A percentile compares a stretch with the other conserved stretches of the same genome.
These are phyloP conservation scores for Corticium candelabrum DNA, from an alignment of 37 sponge, comb jelly and placozoan genomes.

Conservation along the genomic window DNA sequence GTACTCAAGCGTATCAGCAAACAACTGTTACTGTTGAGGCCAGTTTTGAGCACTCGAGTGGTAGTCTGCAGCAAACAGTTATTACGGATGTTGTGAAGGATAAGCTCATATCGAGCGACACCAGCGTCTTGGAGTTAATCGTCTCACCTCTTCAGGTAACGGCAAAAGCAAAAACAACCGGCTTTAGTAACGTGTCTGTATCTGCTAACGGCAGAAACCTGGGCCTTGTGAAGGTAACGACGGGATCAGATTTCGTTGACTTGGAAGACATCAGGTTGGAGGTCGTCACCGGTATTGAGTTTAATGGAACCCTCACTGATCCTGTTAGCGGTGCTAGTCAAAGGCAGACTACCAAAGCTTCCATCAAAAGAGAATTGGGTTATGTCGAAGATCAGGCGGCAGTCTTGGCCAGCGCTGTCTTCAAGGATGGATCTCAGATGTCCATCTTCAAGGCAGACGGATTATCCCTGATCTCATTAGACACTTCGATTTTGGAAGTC, in stretches of 20 bases:
- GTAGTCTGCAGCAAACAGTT: not conserved
- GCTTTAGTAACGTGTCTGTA: not conserved
- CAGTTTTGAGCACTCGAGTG: not conserved
- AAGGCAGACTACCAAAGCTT: not conserved
- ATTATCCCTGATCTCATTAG: not conserved
- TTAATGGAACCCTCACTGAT: not conserved
- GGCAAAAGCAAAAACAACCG: not conserved
- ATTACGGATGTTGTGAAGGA: not conserved
- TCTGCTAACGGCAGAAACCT: not conserved
- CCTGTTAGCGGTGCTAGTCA: not conserved
- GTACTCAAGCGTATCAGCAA: not conserved
- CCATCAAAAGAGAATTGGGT: not conserved
- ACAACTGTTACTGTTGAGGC: not conserved
- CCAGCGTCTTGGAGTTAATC: slow-evolving; percentile 1
- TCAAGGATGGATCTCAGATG: not conserved
- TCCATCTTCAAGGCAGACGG: not conserved
- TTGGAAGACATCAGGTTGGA: not conserved
- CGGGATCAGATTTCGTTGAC: not conserved
- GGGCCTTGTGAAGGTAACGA: not conserved
- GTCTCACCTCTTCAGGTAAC: not conserved
- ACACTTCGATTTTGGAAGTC: not conserved
- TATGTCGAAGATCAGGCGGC: not conserved
- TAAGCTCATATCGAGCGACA: not conserved
- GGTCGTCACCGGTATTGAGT: not conserved
- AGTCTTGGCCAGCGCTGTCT: not conserved